Percentiles rank a stretch among this genome's conserved stretches.
Conservation (phyloP, 2,888 invertebrate genomes). For the Noctuana brunneofusca region DNA sequence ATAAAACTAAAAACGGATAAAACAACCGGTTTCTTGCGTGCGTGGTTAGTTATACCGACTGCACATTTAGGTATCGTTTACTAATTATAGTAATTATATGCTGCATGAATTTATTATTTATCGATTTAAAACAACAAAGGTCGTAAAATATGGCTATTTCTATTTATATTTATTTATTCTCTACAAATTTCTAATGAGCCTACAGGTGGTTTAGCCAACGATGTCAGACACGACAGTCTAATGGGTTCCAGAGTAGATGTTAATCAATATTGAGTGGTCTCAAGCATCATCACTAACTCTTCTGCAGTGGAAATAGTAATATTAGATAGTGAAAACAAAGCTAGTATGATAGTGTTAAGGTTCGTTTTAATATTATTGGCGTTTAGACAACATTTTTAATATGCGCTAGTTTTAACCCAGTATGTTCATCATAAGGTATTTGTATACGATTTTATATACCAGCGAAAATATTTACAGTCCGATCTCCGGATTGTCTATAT, state of each 20-base stretch:
- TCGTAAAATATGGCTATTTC: background rate
- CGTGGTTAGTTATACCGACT: no score
- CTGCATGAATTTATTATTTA: background rate
- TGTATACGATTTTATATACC: no score
- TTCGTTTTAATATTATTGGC: background rate
- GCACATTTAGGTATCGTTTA: no score
- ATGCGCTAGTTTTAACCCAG: no score
- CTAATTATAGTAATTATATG: no score
- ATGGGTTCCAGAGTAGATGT: constrained; percentile 8
- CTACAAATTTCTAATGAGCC: background rate
- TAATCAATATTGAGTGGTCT: constrained; percentile 24
- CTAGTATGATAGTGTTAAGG: background rate
- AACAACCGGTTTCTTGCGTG: no score
- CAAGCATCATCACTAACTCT: constrained; percentile 1
- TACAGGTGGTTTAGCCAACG: constrained; percentile 22
- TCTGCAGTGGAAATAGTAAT: background rate
- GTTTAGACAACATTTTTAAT: no score
- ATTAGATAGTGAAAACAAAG: background rate
- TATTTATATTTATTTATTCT: background rate
- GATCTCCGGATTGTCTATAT: no score
- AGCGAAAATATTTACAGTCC: no score
- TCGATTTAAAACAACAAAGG: background rate
- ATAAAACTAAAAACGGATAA: no score
- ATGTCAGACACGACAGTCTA: constrained; percentile 16
- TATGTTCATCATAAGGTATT: no score